phyloP scores from a whole-genome alignment of 2,888 invertebrate genomes.

The Diplazon laetatorius region DNA sequence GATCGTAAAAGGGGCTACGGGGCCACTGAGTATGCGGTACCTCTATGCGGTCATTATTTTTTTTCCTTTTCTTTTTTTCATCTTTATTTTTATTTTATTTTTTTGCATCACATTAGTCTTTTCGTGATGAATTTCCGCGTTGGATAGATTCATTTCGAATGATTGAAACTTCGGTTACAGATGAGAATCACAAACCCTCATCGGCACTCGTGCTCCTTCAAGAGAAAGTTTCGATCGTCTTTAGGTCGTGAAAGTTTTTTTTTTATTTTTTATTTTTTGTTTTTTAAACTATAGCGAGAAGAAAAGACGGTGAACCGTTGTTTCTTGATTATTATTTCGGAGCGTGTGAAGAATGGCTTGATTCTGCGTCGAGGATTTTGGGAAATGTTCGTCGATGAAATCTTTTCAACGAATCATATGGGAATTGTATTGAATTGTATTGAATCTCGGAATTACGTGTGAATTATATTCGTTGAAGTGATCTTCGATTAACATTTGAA shows the following conservation, averaged over 20 bases:
- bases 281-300: too few relatives aligned
- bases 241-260: constrained; percentile 50
- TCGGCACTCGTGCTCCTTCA: constrained; percentile 2
- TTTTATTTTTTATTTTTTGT: not conserved
- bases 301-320: not conserved
- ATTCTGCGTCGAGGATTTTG: too few relatives aligned
- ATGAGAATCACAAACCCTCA: constrained; percentile 16
- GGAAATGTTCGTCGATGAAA: too few relatives aligned
- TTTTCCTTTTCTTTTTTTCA: constrained; percentile 19
- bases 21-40: constrained; percentile 33
- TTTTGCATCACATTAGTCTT: not conserved
- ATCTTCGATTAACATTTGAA: too few relatives aligned
- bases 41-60: constrained; percentile 4
- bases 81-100: too few relatives aligned
- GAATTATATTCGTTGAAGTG: too few relatives aligned
- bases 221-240: constrained; percentile 56
- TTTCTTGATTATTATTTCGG: too few relatives aligned
- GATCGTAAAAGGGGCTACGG: constrained; percentile 36
- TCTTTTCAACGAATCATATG: too few relatives aligned
- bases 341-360: too few relatives aligned
- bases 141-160: not conserved
- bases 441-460: too few relatives aligned
- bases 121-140: constrained; percentile 4
- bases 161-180: constrained; percentile 10
- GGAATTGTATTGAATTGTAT: too few relatives aligned